Conservation (phyloP, 2,888 invertebrate species). For the Pristionchus arcanus region DNA sequence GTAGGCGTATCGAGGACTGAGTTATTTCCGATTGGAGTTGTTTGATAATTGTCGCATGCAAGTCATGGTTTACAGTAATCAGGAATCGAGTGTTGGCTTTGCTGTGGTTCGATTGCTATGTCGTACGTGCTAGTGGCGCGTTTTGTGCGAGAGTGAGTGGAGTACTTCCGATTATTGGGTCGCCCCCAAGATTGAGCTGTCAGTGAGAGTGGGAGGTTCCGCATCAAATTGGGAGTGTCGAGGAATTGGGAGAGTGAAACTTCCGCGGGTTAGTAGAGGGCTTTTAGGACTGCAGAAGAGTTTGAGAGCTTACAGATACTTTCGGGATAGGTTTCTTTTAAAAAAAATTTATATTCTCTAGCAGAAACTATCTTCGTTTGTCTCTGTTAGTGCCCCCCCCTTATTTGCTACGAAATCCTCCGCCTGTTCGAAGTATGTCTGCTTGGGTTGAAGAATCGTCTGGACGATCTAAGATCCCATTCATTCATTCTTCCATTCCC, state of each 20-base stretch:
- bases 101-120: background rate
- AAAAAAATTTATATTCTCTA: background rate
- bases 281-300: background rate
- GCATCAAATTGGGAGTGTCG: background rate
- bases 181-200: background rate
- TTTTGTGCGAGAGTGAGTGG: conserved; percentile 7
- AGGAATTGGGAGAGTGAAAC: background rate
- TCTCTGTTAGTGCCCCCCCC: background rate
- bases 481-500: background rate
- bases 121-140: background rate
- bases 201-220: background rate
- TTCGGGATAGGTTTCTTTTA: background rate
- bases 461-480: background rate
- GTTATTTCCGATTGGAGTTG: background rate
- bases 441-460: background rate
- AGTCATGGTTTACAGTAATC: too few species aligned
- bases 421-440: background rate
- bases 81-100: background rate
- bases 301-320: too few species aligned
- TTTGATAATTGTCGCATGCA: background rate
- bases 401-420: background rate
- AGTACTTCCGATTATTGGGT: background rate
- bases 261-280: background rate
- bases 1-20: background rate
- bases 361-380: background rate